Base-by-base conservation (phyloP, 2,113 vertebrate genomes). In the Calidris pugnax region DNA sequence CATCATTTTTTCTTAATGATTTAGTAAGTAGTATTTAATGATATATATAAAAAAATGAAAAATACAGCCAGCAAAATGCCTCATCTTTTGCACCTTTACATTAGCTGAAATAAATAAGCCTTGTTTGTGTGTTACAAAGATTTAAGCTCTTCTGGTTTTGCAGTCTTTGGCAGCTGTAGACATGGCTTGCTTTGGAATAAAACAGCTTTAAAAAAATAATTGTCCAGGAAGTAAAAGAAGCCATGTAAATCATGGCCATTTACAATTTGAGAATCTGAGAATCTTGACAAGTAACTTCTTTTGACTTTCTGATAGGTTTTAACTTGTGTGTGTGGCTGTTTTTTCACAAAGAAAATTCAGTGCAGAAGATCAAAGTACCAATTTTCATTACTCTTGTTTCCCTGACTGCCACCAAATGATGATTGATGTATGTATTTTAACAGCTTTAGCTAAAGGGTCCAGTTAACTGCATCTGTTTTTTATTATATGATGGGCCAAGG, bases 331-430 rank as follows among this genome's bases (percentile, higher is more conserved):
- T 19, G 15, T 30, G 13, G 9, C 47, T 66, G 22, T 2, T 64
- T 85, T 59, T 81, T 93, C 10, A 59, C 23, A 56, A 67, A 63
- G n/a, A 66, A 77, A 93, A 79, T 74, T 51, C 35, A 45, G 5
- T 81, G 43, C 28, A 71, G 57, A 90, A 78, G 60, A 86, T 90
- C 73, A 24, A 77, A 92, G 48, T 64, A 64, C 35, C 7, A 5
- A 41, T 94, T 95, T 94, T 72, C 57, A 53, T 93, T 84, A 48
- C 13, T 48, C 43, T 67, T 67, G 22, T 93, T 93, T 90, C 75
- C 50, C 43, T 88, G 57, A 56, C 72, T 90, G 60, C 24, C 27
- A 39, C 15, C 20, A 53, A 60, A 53, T 76, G 22, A 68, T 89
- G 84, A 64, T 30, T 82, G 80, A 82, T 33, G 4, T 47, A n/a